Evolutionary conservation across 2,797 vertebrate genomes (phyloP).

Genomic region (Carapus acus): DNA sequence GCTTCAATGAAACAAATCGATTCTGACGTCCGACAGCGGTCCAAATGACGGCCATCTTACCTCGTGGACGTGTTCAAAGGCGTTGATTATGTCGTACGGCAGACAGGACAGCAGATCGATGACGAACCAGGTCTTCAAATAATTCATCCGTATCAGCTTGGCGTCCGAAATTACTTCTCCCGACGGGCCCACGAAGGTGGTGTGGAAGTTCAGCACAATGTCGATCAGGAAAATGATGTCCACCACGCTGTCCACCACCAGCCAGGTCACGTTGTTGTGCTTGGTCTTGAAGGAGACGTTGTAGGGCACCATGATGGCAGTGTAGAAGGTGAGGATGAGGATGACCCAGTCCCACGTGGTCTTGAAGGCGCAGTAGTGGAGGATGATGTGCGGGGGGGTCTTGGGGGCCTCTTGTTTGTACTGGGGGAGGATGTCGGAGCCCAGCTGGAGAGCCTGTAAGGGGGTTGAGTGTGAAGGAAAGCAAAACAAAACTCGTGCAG

Average conservation of each 20-base stretch:
- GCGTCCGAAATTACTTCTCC: conserved; percentile 97
- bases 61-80: conserved; percentile 95
- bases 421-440: conserved; percentile 96
- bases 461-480: conserved; percentile 4
- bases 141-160: conserved; percentile 96
- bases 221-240: conserved; percentile 95
- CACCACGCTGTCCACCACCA: conserved; percentile 93
- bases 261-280: conserved; percentile 93
- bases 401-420: conserved; percentile 98
- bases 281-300: conserved; percentile 97
- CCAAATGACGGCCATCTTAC: conserved; percentile 52
- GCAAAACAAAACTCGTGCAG: too few species aligned
- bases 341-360: conserved; percentile 99
- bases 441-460: conserved; percentile 88
- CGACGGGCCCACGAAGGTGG: conserved; percentile 92
- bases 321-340: conserved; percentile 98
- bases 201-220: conserved; percentile 98
- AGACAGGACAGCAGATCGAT: conserved; percentile 97
- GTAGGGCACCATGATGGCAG: conserved; percentile 98
- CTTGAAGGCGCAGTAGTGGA: conserved; percentile 98
- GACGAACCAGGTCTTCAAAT: conserved; percentile 98
- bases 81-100: conserved; percentile 98
- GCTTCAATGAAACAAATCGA: conserved; percentile 3
- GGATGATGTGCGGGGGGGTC: conserved; percentile 96
- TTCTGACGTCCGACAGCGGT: too few species aligned